phyloP scores from a whole-genome alignment of 2,888 invertebrate species.

The Trissonchulus sp. region DNA sequence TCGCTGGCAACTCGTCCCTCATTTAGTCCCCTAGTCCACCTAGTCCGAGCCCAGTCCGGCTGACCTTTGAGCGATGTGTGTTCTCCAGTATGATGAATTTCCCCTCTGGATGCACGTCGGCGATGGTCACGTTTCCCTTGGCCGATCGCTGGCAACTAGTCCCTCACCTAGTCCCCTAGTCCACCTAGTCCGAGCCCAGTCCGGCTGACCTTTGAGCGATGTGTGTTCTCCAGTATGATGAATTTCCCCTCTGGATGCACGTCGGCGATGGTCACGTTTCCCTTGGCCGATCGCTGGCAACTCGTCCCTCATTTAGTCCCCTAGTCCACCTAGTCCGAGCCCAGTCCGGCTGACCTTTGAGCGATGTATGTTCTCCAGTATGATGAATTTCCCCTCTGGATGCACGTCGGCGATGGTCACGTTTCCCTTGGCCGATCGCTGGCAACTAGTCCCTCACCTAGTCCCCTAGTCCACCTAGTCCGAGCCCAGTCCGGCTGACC shows the following conservation, averaged over 20 bases:
- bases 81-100: slow-evolving; percentile 15
- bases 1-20: slow-evolving; percentile 23
- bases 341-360: no score
- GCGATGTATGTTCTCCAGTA: no score
- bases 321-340: no score
- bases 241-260: slow-evolving; percentile 1
- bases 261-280: slow-evolving; percentile 18
- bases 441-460: slow-evolving; percentile 26
- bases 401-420: slow-evolving; percentile 9
- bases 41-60: no score
- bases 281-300: slow-evolving; percentile 19
- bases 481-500: no score
- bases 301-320: no score
- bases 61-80: no score
- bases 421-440: slow-evolving; percentile 16
- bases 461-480: no score
- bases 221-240: slow-evolving; percentile 15
- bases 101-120: slow-evolving; percentile 5
- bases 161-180: no score
- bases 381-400: slow-evolving; percentile 12
- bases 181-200: no score
- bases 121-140: slow-evolving; percentile 14
- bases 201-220: no score
- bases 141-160: slow-evolving; percentile 23
- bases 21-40: no score